Conservation (phyloP, 2,797 vertebrate genomes). For the Sebastes hopkinsi region DNA sequence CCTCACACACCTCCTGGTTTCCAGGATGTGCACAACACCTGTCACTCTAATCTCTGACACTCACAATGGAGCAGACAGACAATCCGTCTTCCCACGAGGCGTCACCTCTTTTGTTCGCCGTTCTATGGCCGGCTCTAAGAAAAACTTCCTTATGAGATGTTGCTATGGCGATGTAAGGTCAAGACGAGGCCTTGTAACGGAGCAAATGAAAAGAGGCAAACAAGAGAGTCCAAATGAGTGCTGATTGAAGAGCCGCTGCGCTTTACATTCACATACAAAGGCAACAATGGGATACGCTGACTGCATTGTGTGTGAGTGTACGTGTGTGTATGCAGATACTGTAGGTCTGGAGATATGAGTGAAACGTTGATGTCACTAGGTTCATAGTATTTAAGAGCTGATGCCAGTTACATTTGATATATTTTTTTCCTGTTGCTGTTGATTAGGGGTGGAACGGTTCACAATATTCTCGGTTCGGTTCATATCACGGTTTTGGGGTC, state of each 20-base stretch:
- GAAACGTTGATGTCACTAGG: neutral
- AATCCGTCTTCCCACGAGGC: slow-evolving; percentile 36
- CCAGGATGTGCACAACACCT: neutral
- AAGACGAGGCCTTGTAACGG: slow-evolving; percentile 23
- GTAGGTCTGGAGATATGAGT: neutral
- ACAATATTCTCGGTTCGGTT: no score
- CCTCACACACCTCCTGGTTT: neutral
- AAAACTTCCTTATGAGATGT: slow-evolving; percentile 41
- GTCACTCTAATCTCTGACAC: slow-evolving; percentile 56
- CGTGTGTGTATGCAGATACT: slow-evolving; percentile 1
- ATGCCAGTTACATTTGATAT: neutral
- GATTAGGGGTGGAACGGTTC: no score
- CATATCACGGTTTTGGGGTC: no score
- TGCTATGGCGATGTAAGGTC: slow-evolving; percentile 58
- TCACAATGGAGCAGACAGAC: slow-evolving; percentile 56
- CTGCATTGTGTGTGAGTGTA: neutral
- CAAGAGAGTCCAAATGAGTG: slow-evolving; percentile 19
- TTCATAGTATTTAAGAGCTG: neutral
- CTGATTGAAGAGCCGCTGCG: slow-evolving; percentile 17
- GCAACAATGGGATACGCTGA: neutral
- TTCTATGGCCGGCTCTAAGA: slow-evolving; percentile 11
- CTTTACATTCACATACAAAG: slow-evolving; percentile 33
- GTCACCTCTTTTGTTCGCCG: slow-evolving; percentile 46
- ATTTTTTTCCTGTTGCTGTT: neutral
- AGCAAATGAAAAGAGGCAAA: slow-evolving; percentile 39